Conservation (phyloP, 2,888 invertebrate genomes). For the Mesoligia furuncula region DNA sequence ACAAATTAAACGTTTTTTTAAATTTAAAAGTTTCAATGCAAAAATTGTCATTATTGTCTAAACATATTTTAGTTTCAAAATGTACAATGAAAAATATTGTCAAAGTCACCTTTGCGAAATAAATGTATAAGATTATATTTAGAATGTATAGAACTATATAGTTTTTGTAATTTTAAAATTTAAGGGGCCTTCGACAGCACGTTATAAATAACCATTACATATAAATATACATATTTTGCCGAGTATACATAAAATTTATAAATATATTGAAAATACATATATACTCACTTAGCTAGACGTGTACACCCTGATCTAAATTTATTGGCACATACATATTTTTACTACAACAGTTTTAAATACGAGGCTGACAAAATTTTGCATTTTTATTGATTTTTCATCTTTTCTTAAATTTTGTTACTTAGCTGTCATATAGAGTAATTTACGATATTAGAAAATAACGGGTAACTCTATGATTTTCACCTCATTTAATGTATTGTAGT, state of each 20-base stretch:
- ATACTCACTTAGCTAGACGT: conserved; percentile 52
- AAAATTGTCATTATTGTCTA: conserved; percentile 59
- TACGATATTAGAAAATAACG: background rate
- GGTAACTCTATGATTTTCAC: background rate
- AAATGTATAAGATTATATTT: conserved; percentile 24
- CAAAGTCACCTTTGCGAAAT: conserved; percentile 84
- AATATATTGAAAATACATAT: conserved; percentile 16
- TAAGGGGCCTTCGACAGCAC: conserved; percentile 8
- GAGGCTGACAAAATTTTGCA: background rate
- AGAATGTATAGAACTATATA: background rate
- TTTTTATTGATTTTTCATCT: background rate
- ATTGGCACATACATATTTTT: conserved; percentile 63
- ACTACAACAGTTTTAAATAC: conserved; percentile 9
- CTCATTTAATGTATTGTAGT: too few relatives aligned
- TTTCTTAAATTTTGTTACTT: background rate
- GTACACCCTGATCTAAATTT: conserved; percentile 75
- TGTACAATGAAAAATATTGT: conserved; percentile 80
- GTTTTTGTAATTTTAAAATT: background rate
- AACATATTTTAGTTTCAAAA: conserved; percentile 46
- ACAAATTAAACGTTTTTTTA: background rate
- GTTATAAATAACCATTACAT: conserved; percentile 3
- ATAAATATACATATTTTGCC: conserved; percentile 18
- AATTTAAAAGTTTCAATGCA: conserved; percentile 1
- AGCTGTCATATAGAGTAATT: background rate
- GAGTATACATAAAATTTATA: conserved; percentile 27